phyloP scores from a whole-genome alignment of 2,797 vertebrate species.

The Columba guinea region DNA sequence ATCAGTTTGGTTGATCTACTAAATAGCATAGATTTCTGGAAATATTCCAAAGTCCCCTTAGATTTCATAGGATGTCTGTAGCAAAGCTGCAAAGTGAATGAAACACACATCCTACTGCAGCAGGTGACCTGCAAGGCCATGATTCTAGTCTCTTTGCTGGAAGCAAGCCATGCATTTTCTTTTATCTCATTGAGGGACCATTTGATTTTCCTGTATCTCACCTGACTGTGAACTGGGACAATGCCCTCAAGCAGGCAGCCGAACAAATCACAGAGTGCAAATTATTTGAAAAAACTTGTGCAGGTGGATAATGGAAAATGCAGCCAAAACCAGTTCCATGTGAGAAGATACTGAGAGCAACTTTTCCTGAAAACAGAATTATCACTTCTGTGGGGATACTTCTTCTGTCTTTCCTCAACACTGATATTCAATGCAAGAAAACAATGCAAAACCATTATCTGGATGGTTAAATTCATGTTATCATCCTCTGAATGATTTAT shows the following conservation, averaged over 20 bases:
- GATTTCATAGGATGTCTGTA: not conserved
- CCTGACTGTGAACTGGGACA: conserved; percentile 11
- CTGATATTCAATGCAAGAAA: not conserved
- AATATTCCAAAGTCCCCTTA: not conserved
- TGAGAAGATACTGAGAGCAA: not conserved
- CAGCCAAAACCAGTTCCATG: not conserved
- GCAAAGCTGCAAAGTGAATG: not conserved
- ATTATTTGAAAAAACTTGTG: conserved; percentile 1
- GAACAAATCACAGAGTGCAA: not conserved
- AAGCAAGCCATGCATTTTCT: not conserved
- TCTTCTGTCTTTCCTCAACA: not conserved
- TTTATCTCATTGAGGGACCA: not conserved
- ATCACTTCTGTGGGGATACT: not conserved
- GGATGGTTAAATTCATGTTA: not conserved
- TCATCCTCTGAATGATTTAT: not conserved
- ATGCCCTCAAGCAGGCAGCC: not conserved
- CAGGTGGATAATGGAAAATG: conserved; percentile 7
- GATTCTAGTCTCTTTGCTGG: not conserved
- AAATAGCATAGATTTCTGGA: not conserved
- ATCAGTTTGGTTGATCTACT: not conserved
- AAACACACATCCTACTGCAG: not conserved
- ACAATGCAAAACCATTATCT: not conserved
- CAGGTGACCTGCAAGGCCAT: not conserved
- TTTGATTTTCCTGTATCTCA: conserved; percentile 23
- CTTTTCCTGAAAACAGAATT: not conserved